phyloP scores from a whole-genome alignment of 2,797 vertebrate species.

The Melanotaenia maccullochi region DNA sequence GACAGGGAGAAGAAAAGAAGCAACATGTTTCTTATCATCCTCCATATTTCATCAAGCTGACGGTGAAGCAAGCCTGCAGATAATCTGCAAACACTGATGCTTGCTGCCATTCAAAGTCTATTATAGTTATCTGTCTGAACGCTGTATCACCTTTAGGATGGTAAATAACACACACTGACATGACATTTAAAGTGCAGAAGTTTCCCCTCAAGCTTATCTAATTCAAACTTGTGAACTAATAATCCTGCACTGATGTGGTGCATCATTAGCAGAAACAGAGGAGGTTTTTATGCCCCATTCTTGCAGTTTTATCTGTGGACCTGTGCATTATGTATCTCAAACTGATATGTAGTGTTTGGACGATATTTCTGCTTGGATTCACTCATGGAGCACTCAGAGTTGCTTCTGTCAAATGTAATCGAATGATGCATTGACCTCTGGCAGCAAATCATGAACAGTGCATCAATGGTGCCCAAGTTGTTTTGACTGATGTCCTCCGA shows the following conservation, averaged over 20 bases:
- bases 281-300: slow-evolving; percentile 4
- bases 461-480: neutral
- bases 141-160: slow-evolving; percentile 2
- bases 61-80: neutral
- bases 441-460: slow-evolving; percentile 3
- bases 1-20: slow-evolving; percentile 1
- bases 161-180: neutral
- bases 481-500: slow-evolving; percentile 9
- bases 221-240: neutral
- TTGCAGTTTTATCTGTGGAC: neutral
- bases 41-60: slow-evolving; percentile 6
- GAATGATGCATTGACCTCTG: neutral
- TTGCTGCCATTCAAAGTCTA: slow-evolving; percentile 1
- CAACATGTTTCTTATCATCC: neutral
- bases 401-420: slow-evolving; percentile 12
- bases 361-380: slow-evolving; percentile 16
- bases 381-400: neutral
- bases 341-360: slow-evolving; percentile 3
- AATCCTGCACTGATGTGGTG: neutral
- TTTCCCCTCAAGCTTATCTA: neutral
- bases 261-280: neutral
- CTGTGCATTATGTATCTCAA: slow-evolving; percentile 10
- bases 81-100: slow-evolving; percentile 1
- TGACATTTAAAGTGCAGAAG: slow-evolving; percentile 11
- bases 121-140: neutral